Base-by-base conservation (phyloP, 2,113 vertebrate genomes). In the Triplophysa rosa region DNA sequence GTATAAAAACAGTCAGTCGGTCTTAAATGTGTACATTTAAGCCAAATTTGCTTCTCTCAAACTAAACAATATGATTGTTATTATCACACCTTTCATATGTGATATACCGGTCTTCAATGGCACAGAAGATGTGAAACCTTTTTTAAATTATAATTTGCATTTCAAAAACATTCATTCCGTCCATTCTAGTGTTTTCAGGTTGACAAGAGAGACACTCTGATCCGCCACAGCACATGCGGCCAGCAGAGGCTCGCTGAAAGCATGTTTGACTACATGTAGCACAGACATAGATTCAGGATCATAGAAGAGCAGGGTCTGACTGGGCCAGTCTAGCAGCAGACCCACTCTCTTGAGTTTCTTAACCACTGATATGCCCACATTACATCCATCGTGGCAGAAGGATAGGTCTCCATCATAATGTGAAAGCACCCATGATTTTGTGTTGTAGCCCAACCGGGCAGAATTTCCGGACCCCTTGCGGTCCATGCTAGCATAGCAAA, bases 361-460 rank as follows among this genome's bases (percentile, higher is more conserved):
- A 70, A 92, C 84, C 69, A 98, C 84, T 49, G 86, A 89, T 83
- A 98, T 86, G 0, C 82, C 78, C 77, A 85, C 84, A 0, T 92
- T 90, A 23, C 87, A 90, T 23, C 92, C 91, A 0, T 89, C 88
- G 0, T 98, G 95, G 65, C 93, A 95, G 91, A 96, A 97, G 7
- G 92, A 87, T 90, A 96, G 97, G 37, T 96, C 93, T 37, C 88
- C 92, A 33, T 95, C 95, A 0, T 95, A 97, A 87, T 92, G 93
- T 0, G 95, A 97, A 84, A 99, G 92, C 79, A 97, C 95, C 97
- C 97, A 98, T 24, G 96, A 98, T 77, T 85, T 89, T 0, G 83
- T 1, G 1, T 96, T 98, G 90, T 95, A 89, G 52, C 97, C 97
- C 79, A 98, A 89, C 0, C 95, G 94, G 2, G 90, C 91, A 12